Base-by-base conservation (phyloP, 2,113 vertebrate genomes). In the Malaclemys terrapin region DNA sequence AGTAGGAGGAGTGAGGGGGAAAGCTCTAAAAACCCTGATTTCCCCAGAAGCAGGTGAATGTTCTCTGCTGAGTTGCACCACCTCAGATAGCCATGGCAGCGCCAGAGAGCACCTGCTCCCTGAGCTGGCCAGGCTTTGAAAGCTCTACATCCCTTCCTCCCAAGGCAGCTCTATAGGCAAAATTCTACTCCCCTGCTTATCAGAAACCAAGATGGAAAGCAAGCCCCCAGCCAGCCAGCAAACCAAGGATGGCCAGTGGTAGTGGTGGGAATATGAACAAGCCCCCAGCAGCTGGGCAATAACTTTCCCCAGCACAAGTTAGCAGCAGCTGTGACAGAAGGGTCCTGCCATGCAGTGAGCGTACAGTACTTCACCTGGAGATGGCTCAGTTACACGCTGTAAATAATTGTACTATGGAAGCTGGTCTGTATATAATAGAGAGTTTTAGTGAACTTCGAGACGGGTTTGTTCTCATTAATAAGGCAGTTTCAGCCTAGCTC, bases 401-500 rank as follows among this genome's bases (percentile, higher is more conserved):
- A 98, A 96, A 97, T 90, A 98, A 38, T 47, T 96, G 93, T 97
- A 87, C 90, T 94, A 88, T 95, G 92, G 88, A 76, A 81, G 35
- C 87, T 54, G 80, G 87, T 90, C 93, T 94, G 97, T 98, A 97
- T 90, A 92, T 95, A 86, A 38, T 38, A 38, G 65, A 95, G 83
- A 98, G 96, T 95, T 22, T 91, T 96, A 96, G 95, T 97, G 97
- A 98, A 95, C 97, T 98, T 98, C 94, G 97, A 90, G 97, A 98
- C 79, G 87, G 98, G 96, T 98, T 97, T 98, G 97, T 97, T 97
- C 89, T 90, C 91, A n/a, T 97, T 96, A 97, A 95, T 13, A 86
- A 92, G 97, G 97, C 96, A 94, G 89, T 93, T 92, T 94, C 82
- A 96, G 97, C 4, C 2, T 95, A 57, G 82, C 92, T 94, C 87